These are phyloP conservation scores for Ctenoplectra terminalis DNA, from an alignment of 1,140 invertebrate genomes.

Conservation along the genomic window DNA sequence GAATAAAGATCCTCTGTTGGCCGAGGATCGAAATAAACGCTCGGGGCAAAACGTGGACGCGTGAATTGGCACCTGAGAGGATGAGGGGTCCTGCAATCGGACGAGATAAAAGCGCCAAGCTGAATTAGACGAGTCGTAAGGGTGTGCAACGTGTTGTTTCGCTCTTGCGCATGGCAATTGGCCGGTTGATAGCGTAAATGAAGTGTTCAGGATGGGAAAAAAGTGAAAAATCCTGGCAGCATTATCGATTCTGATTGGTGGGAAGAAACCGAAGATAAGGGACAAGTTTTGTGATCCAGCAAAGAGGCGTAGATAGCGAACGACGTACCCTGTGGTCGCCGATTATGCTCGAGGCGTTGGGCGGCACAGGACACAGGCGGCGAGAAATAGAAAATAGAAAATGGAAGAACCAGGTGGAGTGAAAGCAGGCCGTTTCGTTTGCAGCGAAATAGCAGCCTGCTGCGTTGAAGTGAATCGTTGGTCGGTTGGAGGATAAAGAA, in stretches of 20 bases:
- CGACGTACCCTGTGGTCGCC: not conserved
- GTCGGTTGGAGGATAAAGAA: not conserved
- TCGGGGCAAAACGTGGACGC: slow-evolving; percentile 7
- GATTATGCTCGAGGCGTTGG: slow-evolving; percentile 43
- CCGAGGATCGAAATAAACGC: slow-evolving; percentile 29
- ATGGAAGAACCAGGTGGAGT: slow-evolving; percentile 43
- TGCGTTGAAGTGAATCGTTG: not conserved
- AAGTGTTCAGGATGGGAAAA: slow-evolving; percentile 28
- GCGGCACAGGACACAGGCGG: too few species aligned
- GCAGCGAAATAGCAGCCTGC: slow-evolving; percentile 8
- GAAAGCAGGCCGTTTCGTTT: slow-evolving; percentile 52
- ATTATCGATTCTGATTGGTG: slow-evolving; percentile 9
- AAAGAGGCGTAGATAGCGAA: not conserved
- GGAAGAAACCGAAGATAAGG: slow-evolving; percentile 32
- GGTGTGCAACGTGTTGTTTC: slow-evolving; percentile 51
- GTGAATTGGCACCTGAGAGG: slow-evolving; percentile 49
- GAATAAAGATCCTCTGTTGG: not conserved
- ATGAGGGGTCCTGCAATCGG: slow-evolving; percentile 22
- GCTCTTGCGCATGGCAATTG: slow-evolving; percentile 24
- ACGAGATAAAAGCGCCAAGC: slow-evolving; percentile 34
- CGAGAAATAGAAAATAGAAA: slow-evolving; percentile 52
- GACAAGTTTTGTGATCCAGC: not conserved
- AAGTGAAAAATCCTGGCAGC: slow-evolving; percentile 35
- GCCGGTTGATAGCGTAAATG: slow-evolving; percentile 43
- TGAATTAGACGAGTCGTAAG: slow-evolving; percentile 15